Base-by-base conservation (phyloP, 2,888 invertebrate species). In the Ochropleura plecta region DNA sequence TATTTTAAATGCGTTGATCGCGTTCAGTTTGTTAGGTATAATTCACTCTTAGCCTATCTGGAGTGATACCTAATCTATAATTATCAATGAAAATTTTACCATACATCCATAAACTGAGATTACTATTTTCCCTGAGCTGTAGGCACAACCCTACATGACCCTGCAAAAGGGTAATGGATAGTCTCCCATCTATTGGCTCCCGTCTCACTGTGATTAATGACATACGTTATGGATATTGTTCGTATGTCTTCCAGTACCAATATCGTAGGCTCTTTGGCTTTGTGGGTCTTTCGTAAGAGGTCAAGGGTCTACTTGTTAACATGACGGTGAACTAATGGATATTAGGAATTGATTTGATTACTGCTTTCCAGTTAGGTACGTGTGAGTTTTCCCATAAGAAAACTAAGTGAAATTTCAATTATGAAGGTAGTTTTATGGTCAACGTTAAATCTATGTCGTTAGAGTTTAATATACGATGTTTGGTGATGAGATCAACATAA, bases 171-270 rank as follows among this genome's bases (percentile, higher is more conserved):
- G 48, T 49, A 49, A 65, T 69, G 40, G 62, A 69, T 78, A 69
- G 69, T 73, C 49, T 63, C 10, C 66, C 75, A 73, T 12, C 40
- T 53, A 81, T 78, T 71, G 76, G 76, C 81, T 79, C 72, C 82
- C 76, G 82, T 77, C 79, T 14, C 51, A 62, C 46, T 10, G 55
- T 84, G 86, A 88, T 88, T 88, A 88, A 88, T 85, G 83, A 75
- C 65, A 63, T 62, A 53, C 12, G 53, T 67, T 75, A 79, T 81
- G 70, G 72, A 81, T 81, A 76, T 82, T 71, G 73, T 79, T 78
- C 65, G 48, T 64, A 63, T 59, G 72, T 60, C 69, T 73, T 67
- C 72, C 78, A 72, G 73, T 73, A 70, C 72, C 78, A 72, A 74
- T 73, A 70, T 77, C 75, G 62, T 71, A 60, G 60, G 18, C 77